These are phyloP conservation scores for Odocoileus virginianus DNA, from an alignment of 2,113 vertebrate species.

Conservation along the genomic window DNA sequence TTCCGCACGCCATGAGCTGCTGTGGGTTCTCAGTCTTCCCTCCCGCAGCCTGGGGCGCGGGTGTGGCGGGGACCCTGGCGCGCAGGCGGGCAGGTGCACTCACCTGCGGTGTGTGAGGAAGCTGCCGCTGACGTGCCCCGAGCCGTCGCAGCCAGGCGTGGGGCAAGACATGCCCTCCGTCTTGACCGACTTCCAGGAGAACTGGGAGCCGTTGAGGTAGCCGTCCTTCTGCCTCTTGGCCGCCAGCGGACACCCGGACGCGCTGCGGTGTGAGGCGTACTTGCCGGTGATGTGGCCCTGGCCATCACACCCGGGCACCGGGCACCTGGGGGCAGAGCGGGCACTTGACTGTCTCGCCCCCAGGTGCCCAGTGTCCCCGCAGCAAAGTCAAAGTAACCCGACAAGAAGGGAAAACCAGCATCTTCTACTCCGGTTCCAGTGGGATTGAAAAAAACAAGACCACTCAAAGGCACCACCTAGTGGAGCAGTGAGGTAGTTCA, in stretches of 20 bases:
- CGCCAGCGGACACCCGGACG: slow-evolving; percentile 95
- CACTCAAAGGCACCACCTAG: not conserved
- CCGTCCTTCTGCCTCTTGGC: slow-evolving; percentile 99
- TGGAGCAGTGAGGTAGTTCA: not conserved
- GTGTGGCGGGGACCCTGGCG: fast-evolving
- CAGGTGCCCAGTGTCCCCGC: slow-evolving; percentile 35
- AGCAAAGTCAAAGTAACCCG: slow-evolving; percentile 51
- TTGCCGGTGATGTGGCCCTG: slow-evolving; percentile 99
- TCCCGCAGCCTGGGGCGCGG: fast-evolving
- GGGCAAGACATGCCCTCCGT: slow-evolving; percentile 99
- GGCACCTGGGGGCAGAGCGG: slow-evolving; percentile 87
- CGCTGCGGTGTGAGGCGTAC: slow-evolving; percentile 97
- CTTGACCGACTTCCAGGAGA: slow-evolving; percentile 99
- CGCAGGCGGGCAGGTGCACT: slow-evolving; percentile 31
- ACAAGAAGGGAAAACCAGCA: not conserved
- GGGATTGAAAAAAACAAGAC: not conserved
- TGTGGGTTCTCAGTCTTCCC: not conserved
- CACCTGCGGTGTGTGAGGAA: slow-evolving; percentile 99
- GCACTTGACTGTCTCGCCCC: slow-evolving; percentile 64
- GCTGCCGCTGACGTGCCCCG: slow-evolving; percentile 98
- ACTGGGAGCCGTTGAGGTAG: slow-evolving; percentile 97
- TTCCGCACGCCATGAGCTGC: not conserved
- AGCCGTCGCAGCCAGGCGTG: slow-evolving; percentile 97
- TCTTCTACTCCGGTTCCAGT: not conserved
- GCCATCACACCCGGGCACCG: slow-evolving; percentile 96